These are phyloP conservation scores for Dipodomys spectabilis DNA, from an alignment of 2,113 vertebrate species.

Conservation along the genomic window DNA sequence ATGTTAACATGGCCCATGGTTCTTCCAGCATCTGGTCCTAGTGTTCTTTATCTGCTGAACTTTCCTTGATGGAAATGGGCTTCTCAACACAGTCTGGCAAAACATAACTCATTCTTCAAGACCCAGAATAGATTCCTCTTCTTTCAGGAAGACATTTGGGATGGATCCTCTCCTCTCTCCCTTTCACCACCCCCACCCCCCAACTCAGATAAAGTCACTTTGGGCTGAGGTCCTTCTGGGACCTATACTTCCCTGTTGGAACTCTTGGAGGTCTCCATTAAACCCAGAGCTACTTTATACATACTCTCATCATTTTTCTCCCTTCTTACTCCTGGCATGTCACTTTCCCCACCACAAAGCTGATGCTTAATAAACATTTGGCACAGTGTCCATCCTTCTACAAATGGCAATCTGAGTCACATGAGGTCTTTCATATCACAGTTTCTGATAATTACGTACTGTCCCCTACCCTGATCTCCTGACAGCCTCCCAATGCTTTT, in stretches of 20 bases:
- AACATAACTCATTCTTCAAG: neutral
- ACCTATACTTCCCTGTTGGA: neutral
- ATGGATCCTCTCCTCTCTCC: too few species aligned
- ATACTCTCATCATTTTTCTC: neutral
- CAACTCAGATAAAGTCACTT: too few species aligned
- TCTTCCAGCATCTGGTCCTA: neutral
- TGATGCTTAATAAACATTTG: neutral
- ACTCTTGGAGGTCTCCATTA: neutral
- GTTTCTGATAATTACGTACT: neutral
- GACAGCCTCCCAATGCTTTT: neutral
- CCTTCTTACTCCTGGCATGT: neutral
- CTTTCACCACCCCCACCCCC: too few species aligned
- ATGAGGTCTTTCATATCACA: neutral
- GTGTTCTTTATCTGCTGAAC: neutral
- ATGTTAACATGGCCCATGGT: neutral
- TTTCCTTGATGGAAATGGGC: neutral
- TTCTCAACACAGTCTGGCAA: neutral
- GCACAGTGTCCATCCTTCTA: neutral
- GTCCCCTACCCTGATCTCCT: neutral
- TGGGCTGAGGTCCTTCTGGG: neutral
- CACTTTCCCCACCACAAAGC: neutral
- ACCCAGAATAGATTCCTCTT: neutral
- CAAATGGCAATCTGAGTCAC: neutral
- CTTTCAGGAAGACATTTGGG: neutral
- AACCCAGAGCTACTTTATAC: neutral